Percentiles rank a stretch among this genome's conserved stretches.
These are phyloP conservation scores for Tiliacea citrago DNA, from an alignment of 2,888 invertebrate genomes.

Conservation along the genomic window DNA sequence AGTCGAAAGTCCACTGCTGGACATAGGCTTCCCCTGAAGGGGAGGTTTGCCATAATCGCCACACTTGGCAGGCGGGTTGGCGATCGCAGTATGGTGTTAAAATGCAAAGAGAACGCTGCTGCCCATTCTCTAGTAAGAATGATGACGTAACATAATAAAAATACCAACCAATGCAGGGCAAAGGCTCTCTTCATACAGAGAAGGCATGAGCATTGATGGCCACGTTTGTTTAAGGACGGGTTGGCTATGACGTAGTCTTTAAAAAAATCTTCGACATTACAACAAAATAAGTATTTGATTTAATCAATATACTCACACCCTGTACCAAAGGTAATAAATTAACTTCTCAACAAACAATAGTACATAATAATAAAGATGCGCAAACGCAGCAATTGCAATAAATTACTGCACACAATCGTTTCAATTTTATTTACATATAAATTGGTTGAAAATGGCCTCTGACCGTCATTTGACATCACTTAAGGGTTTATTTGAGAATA, in stretches of 20 bases:
- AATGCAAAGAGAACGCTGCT: too few relatives aligned
- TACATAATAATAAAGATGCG: conserved; percentile 66
- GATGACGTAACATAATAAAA: background rate
- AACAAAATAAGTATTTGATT: conserved; percentile 24
- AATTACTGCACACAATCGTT: conserved; percentile 74
- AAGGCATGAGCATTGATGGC: background rate
- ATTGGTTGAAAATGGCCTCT: conserved; percentile 73
- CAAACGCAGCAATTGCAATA: conserved; percentile 71
- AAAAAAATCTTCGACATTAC: background rate
- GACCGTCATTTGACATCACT: conserved; percentile 66
- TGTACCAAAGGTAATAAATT: conserved; percentile 58
- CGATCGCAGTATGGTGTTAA: too few relatives aligned
- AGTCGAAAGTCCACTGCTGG: too few relatives aligned
- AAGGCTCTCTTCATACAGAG: background rate
- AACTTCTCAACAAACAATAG: conserved; percentile 62
- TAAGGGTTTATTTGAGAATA: conserved; percentile 58
- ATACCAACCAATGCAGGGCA: background rate
- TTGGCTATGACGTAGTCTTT: background rate
- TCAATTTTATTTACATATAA: conserved; percentile 79
- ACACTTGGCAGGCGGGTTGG: too few relatives aligned
- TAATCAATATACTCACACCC: conserved; percentile 26
- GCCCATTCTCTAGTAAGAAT: too few relatives aligned
- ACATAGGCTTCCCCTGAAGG: too few relatives aligned
- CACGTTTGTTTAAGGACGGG: background rate
- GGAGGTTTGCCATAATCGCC: too few relatives aligned